phyloP scores from a whole-genome alignment of 2,113 vertebrate genomes.

The Lophotis ruficrista region DNA sequence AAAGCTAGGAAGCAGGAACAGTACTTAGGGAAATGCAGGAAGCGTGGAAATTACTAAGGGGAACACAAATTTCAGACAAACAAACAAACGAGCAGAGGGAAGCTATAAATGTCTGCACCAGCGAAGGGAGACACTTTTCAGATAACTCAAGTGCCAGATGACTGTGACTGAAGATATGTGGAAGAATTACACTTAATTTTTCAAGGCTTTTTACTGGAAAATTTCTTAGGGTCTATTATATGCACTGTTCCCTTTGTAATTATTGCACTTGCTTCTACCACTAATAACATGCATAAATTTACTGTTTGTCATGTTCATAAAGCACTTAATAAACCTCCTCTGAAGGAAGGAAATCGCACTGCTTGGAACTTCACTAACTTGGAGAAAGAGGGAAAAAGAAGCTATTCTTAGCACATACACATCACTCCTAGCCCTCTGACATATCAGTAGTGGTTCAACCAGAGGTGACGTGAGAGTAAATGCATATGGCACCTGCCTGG shows the following conservation, averaged over 20 bases:
- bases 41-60: slow-evolving; percentile 12
- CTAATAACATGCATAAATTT: slow-evolving; percentile 20
- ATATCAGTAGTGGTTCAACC: slow-evolving; percentile 5
- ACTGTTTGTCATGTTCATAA: slow-evolving; percentile 1
- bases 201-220: slow-evolving; percentile 46
- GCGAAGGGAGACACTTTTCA: slow-evolving; percentile 35
- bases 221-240: not conserved
- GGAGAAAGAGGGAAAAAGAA: not conserved
- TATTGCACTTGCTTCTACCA: slow-evolving; percentile 3
- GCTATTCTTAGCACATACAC: slow-evolving; percentile 42
- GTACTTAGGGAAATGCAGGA: slow-evolving; percentile 16
- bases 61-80: slow-evolving; percentile 29
- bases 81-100: not conserved
- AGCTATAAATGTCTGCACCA: not conserved
- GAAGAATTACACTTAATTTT: slow-evolving; percentile 17
- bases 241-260: not conserved
- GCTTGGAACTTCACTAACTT: not conserved
- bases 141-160: not conserved
- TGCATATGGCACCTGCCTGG: slow-evolving; percentile 39
- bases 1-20: slow-evolving; percentile 34
- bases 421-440: not conserved
- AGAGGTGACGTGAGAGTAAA: slow-evolving; percentile 48
- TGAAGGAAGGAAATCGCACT: not conserved
- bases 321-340: slow-evolving; percentile 1
- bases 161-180: not conserved